A percentile compares a stretch with the other conserved stretches of the same genome.
These are phyloP conservation scores for Macrobrachium rosenbergii DNA, from an alignment of 1,140 invertebrate genomes.

Conservation along the genomic window DNA sequence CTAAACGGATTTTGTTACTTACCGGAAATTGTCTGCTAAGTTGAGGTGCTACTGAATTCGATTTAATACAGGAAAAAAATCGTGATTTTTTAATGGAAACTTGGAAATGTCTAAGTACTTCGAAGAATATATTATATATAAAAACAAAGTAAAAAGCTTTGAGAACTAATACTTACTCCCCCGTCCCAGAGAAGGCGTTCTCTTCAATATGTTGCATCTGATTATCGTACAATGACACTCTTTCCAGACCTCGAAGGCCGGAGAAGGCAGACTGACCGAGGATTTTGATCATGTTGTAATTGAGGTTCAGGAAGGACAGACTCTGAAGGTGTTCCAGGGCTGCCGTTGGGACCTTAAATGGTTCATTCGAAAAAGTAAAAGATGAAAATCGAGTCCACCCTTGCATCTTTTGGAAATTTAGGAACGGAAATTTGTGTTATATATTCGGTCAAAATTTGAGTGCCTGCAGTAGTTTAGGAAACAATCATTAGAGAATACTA, in stretches of 20 bases:
- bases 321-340: conserved; percentile 78
- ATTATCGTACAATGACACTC: conserved; percentile 85
- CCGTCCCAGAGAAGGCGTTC: conserved; percentile 74
- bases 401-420: background rate
- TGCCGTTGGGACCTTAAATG: conserved; percentile 69
- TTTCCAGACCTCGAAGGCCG: conserved; percentile 82
- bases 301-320: conserved; percentile 84
- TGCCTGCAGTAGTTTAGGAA: no score
- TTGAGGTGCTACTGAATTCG: no score
- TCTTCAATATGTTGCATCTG: conserved; percentile 80
- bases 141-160: background rate
- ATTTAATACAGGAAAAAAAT: no score
- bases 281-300: conserved; percentile 82
- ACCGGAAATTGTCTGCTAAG: no score
- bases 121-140: background rate
- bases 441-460: no score
- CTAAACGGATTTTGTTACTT: no score
- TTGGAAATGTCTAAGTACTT: background rate
- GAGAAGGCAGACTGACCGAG: conserved; percentile 85
- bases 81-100: background rate
- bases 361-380: background rate
- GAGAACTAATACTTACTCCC: conserved; percentile 34
- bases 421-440: background rate
- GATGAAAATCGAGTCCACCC: background rate
- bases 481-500: no score